These are phyloP conservation scores for Pterostichus niger DNA, from an alignment of 2,888 invertebrate genomes.

Conservation along the genomic window DNA sequence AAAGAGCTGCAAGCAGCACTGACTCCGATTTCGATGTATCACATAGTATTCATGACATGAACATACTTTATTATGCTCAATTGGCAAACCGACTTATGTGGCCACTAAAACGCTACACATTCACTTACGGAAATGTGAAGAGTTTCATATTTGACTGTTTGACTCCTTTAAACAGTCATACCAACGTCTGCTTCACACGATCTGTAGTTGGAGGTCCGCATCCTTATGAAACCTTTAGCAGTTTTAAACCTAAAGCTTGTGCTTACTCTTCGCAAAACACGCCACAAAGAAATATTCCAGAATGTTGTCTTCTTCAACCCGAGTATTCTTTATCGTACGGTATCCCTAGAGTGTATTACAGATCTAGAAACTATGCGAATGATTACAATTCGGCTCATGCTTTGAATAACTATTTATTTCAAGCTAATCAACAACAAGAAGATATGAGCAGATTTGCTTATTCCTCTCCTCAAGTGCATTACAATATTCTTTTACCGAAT, in stretches of 20 bases:
- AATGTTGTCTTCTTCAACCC: conserved; percentile 33
- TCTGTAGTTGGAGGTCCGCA: neutral
- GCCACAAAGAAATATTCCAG: neutral
- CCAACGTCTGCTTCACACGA: neutral
- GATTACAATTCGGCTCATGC: neutral
- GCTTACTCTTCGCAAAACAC: neutral
- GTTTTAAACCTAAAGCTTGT: conserved; percentile 25
- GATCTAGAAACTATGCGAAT: conserved; percentile 15
- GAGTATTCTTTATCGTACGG: conserved; percentile 18
- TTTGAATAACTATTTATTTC: conserved; percentile 3
- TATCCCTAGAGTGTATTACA: conserved; percentile 39
- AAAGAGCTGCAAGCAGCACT: neutral
- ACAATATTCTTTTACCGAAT: conserved; percentile 28
- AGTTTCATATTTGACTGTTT: conserved; percentile 11
- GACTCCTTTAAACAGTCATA: conserved; percentile 1
- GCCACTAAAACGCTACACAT: neutral
- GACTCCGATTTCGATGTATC: neutral
- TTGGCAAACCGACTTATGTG: conserved; percentile 6
- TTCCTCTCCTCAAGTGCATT: conserved; percentile 23
- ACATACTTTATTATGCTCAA: neutral
- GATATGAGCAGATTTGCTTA: conserved; percentile 16
- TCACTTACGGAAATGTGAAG: neutral
- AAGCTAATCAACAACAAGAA: neutral
- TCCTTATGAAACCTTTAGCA: neutral
- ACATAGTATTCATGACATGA: neutral